Base-by-base conservation (phyloP, 2,797 vertebrate species). In the Eidolon dupreanum region DNA sequence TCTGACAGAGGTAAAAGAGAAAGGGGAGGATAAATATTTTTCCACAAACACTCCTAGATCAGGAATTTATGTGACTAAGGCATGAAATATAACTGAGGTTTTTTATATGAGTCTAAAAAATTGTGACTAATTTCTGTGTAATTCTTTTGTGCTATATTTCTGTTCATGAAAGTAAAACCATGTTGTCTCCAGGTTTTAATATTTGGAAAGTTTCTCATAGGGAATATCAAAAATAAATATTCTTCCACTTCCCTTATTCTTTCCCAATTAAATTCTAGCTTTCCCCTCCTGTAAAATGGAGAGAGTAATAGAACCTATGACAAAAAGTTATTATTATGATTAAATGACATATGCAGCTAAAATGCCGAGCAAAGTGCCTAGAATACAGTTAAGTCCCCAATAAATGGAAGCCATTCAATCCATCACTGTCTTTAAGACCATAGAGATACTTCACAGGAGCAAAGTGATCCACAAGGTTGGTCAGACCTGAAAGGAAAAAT, bases 11-110 rank as follows among this genome's bases (percentile, higher is more conserved):
- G 20, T 88, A 61, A 88, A 96, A 84, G 82, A 86, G 68, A 77
- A 81, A 92, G 26, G 28, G 78, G 49, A 93, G 75, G 28, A 94
- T 36, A 93, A 97, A 95, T 95, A 95, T 97, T 97, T 96, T 97
- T 96, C 96, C 96, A 97, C 93, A 95, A 97, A 97, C 97, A 97
- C 96, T 97, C 94, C 97, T 97, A 96, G 71, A 92, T 61, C 88
- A 97, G 97, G 97, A 98, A 98, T 97, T 97, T 97, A 46, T 92
- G 71, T 96, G 96, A 97, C 92, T 93, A 89, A 97, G 43, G 57
- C 86, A 91, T 66, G 88, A 90, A 73, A 82, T 75, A 88, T 78
- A 77, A 89, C 77, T 70, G 51, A 92, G 85, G 71, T 38, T 90
- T 93, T 90, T 91, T 33, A 83, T 33, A 63, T 79, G 61, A 96